Percentiles rank a stretch among this genome's conserved stretches.
Conservation (phyloP, 2,113 vertebrate genomes). For the Acanthisitta chloris region DNA sequence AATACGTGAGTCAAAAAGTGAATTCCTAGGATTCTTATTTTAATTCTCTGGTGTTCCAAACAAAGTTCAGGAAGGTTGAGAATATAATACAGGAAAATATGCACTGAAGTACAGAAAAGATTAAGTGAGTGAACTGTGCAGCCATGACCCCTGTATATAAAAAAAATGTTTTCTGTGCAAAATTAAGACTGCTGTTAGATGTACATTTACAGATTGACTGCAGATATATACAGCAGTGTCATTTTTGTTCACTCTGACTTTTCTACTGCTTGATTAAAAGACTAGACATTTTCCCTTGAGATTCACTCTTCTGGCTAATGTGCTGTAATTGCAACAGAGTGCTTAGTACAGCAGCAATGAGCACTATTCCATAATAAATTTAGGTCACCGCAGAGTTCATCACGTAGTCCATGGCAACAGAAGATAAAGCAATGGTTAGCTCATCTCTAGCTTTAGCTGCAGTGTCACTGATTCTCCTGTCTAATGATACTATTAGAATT, state of each 20-base stretch:
- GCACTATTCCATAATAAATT: conserved; percentile 70
- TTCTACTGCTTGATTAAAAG: conserved; percentile 74
- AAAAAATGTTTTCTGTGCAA: conserved; percentile 15
- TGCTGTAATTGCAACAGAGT: conserved; percentile 74
- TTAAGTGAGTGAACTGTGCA: background rate
- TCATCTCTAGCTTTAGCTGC: conserved; percentile 62
- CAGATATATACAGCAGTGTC: background rate
- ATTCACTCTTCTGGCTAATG: conserved; percentile 69
- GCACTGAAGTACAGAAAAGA: conserved; percentile 14
- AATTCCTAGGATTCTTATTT: background rate
- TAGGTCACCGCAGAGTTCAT: conserved; percentile 78
- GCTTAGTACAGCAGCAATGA: conserved; percentile 38
- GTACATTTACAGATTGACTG: background rate
- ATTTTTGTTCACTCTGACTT: conserved; percentile 62
- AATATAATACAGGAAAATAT: conserved; percentile 4
- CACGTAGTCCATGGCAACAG: conserved; percentile 72
- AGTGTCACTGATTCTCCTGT: conserved; percentile 54
- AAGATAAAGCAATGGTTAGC: conserved; percentile 65
- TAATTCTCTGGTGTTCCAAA: background rate
- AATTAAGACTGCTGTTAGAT: conserved; percentile 5
- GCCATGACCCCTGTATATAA: conserved; percentile 13
- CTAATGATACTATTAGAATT: conserved; percentile 67
- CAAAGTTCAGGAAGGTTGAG: conserved; percentile 9
- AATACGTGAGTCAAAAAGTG: background rate
- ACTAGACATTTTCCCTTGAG: conserved; percentile 69